Percentiles rank a stretch among this genome's conserved stretches.
These are phyloP conservation scores for Sebastolobus alascanus DNA, from an alignment of 2,797 vertebrate genomes.

Conservation along the genomic window DNA sequence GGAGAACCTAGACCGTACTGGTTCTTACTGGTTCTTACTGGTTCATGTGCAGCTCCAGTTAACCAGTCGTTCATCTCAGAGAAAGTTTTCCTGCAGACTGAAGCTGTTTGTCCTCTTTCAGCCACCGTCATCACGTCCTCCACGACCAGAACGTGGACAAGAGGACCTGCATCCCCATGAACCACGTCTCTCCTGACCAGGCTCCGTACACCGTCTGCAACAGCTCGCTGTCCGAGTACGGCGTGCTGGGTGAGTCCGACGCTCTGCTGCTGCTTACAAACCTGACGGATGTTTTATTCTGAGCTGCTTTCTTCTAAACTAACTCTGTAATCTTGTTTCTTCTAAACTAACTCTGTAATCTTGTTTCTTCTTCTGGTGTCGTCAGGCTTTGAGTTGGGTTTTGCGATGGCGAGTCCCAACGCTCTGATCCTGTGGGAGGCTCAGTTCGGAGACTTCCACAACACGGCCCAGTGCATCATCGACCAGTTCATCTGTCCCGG, in stretches of 20 bases:
- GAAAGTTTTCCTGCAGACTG: background rate
- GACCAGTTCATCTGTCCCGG: conserved; percentile 94
- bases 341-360: too few relatives aligned
- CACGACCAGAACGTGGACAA: conserved; percentile 98
- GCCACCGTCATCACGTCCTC: conserved; percentile 96
- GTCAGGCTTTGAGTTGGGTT: conserved; percentile 90
- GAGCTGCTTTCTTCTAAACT: too few relatives aligned
- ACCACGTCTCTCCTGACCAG: conserved; percentile 92
- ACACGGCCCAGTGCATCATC: conserved; percentile 94
- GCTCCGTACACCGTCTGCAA: conserved; percentile 97
- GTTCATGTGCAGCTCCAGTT: background rate
- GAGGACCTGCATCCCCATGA: conserved; percentile 96
- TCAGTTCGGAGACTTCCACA: conserved; percentile 94
- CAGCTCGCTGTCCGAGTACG: conserved; percentile 96
- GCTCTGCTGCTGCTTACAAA: too few relatives aligned
- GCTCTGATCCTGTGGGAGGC: conserved; percentile 94
- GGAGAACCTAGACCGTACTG: too few relatives aligned
- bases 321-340: too few relatives aligned
- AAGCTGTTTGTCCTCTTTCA: conserved; percentile 64
- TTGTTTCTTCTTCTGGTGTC: too few relatives aligned
- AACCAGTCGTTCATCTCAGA: background rate
- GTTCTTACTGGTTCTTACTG: too few relatives aligned
- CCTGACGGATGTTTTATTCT: too few relatives aligned
- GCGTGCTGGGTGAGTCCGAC: conserved; percentile 89
- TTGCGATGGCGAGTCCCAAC: conserved; percentile 93